Conservation (phyloP, 2,797 vertebrate genomes). For the Glossophaga mutica region DNA sequence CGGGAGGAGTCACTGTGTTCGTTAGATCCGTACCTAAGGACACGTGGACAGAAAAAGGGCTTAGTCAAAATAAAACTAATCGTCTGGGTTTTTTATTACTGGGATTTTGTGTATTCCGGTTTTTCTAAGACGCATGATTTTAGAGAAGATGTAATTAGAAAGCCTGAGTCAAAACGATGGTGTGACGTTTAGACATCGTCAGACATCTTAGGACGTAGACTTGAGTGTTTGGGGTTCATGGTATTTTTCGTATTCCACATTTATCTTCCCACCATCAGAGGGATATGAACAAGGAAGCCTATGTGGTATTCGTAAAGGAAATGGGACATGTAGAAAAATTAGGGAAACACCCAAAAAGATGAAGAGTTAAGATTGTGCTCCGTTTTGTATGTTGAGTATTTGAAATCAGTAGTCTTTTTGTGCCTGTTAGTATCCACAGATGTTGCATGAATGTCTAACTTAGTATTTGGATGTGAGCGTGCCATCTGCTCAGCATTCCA, state of each 20-base stretch:
- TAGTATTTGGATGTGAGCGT: background rate
- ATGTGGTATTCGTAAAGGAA: constrained; percentile 1
- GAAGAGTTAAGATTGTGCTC: background rate
- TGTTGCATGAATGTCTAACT: background rate
- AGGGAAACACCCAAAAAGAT: background rate
- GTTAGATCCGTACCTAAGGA: background rate
- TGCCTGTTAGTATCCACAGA: background rate
- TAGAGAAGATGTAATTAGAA: background rate
- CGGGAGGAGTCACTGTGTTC: background rate
- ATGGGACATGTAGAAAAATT: background rate
- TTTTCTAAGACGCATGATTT: background rate
- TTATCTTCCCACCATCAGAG: background rate
- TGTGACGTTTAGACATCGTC: background rate
- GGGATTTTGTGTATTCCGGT: background rate
- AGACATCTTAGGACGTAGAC: background rate
- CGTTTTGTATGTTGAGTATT: constrained; percentile 6
- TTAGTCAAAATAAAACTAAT: background rate
- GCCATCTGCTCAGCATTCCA: background rate
- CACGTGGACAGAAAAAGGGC: background rate
- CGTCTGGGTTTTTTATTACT: background rate
- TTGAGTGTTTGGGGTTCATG: background rate
- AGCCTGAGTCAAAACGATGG: background rate
- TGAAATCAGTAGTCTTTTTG: background rate
- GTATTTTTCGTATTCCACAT: background rate
- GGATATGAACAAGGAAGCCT: background rate